phyloP scores from a whole-genome alignment of 2,113 vertebrate genomes.

The Felis chaus region DNA sequence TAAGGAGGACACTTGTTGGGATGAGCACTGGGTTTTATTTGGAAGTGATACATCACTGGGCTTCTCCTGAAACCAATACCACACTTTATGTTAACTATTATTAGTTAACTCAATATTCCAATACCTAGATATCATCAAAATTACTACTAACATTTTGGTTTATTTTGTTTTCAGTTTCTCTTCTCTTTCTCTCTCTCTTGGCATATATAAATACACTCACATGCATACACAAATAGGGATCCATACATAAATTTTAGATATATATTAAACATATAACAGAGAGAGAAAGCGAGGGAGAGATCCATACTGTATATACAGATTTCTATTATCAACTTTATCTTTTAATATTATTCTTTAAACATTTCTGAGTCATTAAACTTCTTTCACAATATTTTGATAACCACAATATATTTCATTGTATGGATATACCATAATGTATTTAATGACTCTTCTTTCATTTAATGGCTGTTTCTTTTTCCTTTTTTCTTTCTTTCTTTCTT shows the following conservation, averaged over 20 bases:
- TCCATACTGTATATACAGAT: neutral
- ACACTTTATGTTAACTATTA: too few species aligned
- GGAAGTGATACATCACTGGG: too few species aligned
- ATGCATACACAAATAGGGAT: neutral
- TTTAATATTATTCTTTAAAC: slow-evolving; percentile 3
- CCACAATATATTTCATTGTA: neutral
- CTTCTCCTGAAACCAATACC: too few species aligned
- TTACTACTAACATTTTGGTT: neutral
- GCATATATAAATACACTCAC: neutral
- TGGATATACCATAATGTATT: neutral
- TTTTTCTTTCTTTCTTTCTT: neutral
- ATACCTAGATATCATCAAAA: neutral
- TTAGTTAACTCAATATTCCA: neutral
- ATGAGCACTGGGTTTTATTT: too few species aligned
- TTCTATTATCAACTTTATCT: neutral
- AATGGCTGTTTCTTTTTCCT: neutral
- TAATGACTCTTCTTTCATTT: neutral
- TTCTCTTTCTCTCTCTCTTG: neutral
- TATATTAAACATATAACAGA: neutral
- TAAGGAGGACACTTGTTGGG: too few species aligned
- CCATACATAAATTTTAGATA: neutral
- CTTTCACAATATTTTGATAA: slow-evolving; percentile 31
- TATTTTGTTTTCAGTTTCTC: neutral
- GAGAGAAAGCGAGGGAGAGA: neutral
- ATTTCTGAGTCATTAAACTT: slow-evolving; percentile 40